phyloP scores from a whole-genome alignment of 2,888 invertebrate genomes.

The Ornithoptera priamus region DNA sequence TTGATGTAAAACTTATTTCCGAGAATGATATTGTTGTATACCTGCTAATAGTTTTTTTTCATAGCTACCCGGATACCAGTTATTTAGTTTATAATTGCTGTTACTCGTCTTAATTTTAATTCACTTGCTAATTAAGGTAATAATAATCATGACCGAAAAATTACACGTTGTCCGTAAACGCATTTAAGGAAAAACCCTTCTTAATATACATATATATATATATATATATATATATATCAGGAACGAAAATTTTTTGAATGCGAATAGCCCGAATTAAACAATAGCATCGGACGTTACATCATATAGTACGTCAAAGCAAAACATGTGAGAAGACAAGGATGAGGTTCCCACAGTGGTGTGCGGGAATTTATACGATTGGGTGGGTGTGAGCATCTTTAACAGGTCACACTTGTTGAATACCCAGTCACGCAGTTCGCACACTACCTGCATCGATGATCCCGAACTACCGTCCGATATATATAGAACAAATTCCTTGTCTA shows the following conservation, averaged over 20 bases:
- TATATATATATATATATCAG: neutral
- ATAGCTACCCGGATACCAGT: too few relatives aligned
- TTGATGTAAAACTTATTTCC: neutral
- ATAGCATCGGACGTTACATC: slow-evolving; percentile 12
- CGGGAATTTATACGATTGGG: slow-evolving; percentile 19
- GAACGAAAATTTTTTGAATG: neutral
- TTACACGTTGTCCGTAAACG: neutral
- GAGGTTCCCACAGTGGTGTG: slow-evolving; percentile 22
- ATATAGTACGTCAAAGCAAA: slow-evolving; percentile 17
- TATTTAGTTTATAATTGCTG: too few relatives aligned
- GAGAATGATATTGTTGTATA: too few relatives aligned
- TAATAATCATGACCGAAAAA: too few relatives aligned
- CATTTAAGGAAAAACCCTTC: too few relatives aligned
- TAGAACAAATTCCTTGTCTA: slow-evolving; percentile 28
- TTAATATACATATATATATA: neutral
- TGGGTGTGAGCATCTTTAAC: slow-evolving; percentile 40
- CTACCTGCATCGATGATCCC: slow-evolving; percentile 68
- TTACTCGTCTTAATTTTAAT: too few relatives aligned
- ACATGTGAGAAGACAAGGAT: slow-evolving; percentile 9
- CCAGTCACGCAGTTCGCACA: slow-evolving; percentile 63
- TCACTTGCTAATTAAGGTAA: too few relatives aligned
- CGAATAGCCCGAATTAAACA: slow-evolving; percentile 1
- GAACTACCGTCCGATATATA: slow-evolving; percentile 41
- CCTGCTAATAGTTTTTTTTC: too few relatives aligned
- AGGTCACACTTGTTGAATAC: slow-evolving; percentile 62